A percentile compares a stretch with the other conserved stretches of the same genome.
Conservation (phyloP, 2,797 vertebrate species). For the Enteromius paludinosus region DNA sequence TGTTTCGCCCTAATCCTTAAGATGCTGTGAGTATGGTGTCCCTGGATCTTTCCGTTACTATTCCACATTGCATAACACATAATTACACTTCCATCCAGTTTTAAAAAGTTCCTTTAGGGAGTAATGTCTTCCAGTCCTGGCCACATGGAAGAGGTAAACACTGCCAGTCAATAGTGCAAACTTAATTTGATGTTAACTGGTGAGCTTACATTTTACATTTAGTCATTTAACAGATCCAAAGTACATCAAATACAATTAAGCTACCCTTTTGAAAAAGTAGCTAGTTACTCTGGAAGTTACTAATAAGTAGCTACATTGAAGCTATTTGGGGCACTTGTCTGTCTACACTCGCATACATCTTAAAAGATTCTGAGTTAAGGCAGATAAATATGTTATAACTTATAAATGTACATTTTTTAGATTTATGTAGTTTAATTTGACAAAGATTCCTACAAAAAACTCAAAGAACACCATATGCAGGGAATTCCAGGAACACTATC, state of each 20-base stretch:
- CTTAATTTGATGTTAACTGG: background rate
- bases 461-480: background rate
- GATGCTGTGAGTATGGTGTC: constrained; percentile 90
- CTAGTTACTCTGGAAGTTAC: background rate
- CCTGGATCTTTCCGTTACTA: background rate
- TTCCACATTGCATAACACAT: background rate
- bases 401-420: background rate
- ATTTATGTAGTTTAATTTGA: background rate
- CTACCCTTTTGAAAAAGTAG: background rate
- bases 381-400: background rate
- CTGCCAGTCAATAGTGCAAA: background rate
- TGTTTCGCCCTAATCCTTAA: constrained; percentile 98
- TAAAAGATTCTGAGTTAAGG: background rate
- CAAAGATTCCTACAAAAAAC: background rate
- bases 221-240: background rate
- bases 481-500: background rate
- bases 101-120: background rate
- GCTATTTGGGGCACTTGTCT: no score
- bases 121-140: constrained; percentile 2
- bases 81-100: background rate
- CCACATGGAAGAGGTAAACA: background rate
- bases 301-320: background rate
- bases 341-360: no score
- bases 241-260: background rate
- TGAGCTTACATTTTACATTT: background rate